A percentile compares a stretch with the other conserved stretches of the same genome.
phyloP scores from a whole-genome alignment of 2,113 vertebrate species.

The Amblyornis subalaris region DNA sequence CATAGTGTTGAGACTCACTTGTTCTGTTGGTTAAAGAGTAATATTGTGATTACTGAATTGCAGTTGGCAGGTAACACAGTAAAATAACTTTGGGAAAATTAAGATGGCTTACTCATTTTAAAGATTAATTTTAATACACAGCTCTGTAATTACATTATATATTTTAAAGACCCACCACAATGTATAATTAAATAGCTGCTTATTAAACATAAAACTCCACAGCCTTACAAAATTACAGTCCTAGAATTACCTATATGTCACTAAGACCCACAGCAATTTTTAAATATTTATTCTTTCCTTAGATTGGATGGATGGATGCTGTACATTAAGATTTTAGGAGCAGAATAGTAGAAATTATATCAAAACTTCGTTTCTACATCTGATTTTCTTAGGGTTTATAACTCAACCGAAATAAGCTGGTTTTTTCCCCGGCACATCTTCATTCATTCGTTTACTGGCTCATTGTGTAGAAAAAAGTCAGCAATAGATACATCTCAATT shows the following conservation, averaged over 20 bases:
- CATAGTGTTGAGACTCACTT: background rate
- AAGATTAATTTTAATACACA: background rate
- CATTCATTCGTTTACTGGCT: background rate
- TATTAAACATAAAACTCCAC: background rate
- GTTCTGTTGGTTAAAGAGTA: background rate
- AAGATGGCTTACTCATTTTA: background rate
- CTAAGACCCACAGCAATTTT: background rate
- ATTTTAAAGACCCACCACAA: background rate
- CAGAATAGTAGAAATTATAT: background rate
- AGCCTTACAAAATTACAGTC: background rate
- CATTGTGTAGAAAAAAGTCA: background rate
- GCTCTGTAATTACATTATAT: background rate
- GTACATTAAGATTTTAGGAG: background rate
- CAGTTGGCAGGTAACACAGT: background rate
- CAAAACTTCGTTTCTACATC: background rate
- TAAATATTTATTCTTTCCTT: background rate
- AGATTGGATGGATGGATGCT: background rate
- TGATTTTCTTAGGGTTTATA: conserved; percentile 34
- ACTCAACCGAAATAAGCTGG: background rate
- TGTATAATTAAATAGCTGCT: background rate
- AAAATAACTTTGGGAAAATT: background rate
- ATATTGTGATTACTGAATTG: background rate
- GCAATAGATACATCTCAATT: conserved; percentile 20
- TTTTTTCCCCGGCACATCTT: background rate
- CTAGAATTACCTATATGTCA: background rate